A percentile compares a stretch with the other conserved stretches of the same genome.
These are phyloP conservation scores for Cheirogaleus major DNA, from an alignment of 2,797 vertebrate genomes.

Conservation along the genomic window DNA sequence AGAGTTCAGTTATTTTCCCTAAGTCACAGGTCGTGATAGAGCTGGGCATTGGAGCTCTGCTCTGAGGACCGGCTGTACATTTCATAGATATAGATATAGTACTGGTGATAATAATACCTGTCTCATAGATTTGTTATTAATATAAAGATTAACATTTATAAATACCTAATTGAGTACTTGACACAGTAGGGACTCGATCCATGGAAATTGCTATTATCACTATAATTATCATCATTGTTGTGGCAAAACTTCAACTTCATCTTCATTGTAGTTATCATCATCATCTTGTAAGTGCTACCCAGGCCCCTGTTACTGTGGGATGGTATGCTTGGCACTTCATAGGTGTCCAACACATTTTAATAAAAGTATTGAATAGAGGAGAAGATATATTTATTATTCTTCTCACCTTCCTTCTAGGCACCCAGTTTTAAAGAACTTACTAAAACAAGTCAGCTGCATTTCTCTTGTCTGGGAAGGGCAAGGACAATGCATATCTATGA, in stretches of 20 bases:
- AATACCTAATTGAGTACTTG: not conserved
- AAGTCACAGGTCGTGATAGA: not conserved
- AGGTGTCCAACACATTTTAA: not conserved
- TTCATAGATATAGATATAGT: not conserved
- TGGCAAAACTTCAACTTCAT: too few relatives aligned
- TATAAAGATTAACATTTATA: not conserved
- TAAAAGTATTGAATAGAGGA: not conserved
- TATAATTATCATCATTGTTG: rapidly evolving
- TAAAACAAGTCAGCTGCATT: not conserved
- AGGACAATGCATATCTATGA: not conserved
- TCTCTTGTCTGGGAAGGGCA: not conserved
- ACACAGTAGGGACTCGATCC: not conserved
- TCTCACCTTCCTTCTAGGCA: not conserved
- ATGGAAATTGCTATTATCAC: not conserved
- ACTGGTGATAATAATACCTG: not conserved
- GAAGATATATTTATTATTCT: not conserved
- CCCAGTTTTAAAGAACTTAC: not conserved
- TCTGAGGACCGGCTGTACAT: not conserved
- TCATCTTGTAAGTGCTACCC: not conserved
- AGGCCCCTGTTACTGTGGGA: not conserved
- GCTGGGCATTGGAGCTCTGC: not conserved
- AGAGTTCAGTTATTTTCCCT: not conserved
- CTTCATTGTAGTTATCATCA: not conserved
- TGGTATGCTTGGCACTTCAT: not conserved
- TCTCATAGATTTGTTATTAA: not conserved